Evolutionary conservation across 2,797 vertebrate genomes (phyloP), one percentile per base, ranked within the genome.

Genomic region (Sarcoramphus papa): DNA sequence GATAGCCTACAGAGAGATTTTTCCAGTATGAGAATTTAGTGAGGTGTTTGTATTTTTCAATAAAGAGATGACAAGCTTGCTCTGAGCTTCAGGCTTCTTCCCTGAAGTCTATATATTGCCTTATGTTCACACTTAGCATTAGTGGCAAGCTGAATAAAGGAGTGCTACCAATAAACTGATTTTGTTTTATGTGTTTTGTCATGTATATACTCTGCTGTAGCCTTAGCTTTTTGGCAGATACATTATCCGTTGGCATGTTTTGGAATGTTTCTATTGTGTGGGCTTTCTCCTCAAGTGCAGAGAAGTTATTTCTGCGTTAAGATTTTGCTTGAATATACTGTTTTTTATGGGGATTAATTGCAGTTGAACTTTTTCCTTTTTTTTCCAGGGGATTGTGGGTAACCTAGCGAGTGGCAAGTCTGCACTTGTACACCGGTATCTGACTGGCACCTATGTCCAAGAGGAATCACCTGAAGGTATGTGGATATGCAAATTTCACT

Each of bases 401-500:
- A 99, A 99, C 83, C 95, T 99, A 96, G 99, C 99, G 31, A 99
- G 99, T 7, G 99, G 99, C 74, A 99, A 99, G 97, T 99, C 99
- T 0, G 99, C 99, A 0, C 98, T 99, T 97, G 99, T 99, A 37
- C 99, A 99, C 98, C 98, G 99, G 43, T 99, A 99, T 92, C 98
- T 99, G 97, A 99, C 99, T 0, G 99, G 99, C 91, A 99, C 99
- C 0, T 99, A 99, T 9, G 99, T 99, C 56, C 99, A 99, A 96
- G 99, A 99, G 88, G 99, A 99, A 69, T 99, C 99, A 5, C 99
- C 99, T 14, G 99, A 99, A 99, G 99, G 99, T 99, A 98, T 2
- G 97, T 67, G 17, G 16, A 17, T 2, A 2, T 25, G 20, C 53
- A 33, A 14, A 69, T 27, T 40, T 35, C 22, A 87, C 59, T 31